phyloP scores from a whole-genome alignment of 2,888 invertebrate species.

The Amiota minor region DNA sequence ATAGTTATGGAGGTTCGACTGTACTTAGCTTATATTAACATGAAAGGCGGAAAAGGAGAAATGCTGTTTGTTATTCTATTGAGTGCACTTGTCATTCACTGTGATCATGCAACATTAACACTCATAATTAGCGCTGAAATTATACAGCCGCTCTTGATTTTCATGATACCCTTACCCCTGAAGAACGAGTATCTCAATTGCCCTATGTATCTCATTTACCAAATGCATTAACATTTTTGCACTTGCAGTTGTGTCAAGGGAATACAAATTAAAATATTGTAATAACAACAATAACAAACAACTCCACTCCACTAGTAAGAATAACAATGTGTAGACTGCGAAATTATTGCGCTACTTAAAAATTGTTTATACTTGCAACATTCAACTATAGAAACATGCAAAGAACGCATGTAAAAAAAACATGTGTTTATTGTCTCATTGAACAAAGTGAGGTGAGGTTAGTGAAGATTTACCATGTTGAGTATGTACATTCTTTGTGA shows the following conservation, averaged over 20 bases:
- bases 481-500: background rate
- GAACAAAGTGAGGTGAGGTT: background rate
- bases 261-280: background rate
- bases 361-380: slow-evolving; percentile 17
- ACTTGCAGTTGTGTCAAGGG: background rate
- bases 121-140: slow-evolving; percentile 65
- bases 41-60: no score
- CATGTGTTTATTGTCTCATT: slow-evolving; percentile 29
- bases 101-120: slow-evolving; percentile 61
- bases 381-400: slow-evolving; percentile 10
- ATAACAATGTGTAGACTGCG: background rate
- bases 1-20: no score
- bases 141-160: slow-evolving; percentile 48
- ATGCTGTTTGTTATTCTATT: no score
- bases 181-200: no score
- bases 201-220: background rate
- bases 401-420: background rate
- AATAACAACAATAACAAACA: no score
- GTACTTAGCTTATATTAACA: no score
- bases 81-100: slow-evolving; percentile 33
- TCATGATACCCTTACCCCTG: background rate
- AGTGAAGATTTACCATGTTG: no score
- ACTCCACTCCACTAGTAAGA: background rate
- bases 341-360: slow-evolving; percentile 7
- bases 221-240: slow-evolving; percentile 28